Percentiles rank a stretch among this genome's conserved stretches.
Evolutionary conservation across 2,797 vertebrate species (phyloP).

Genomic region (Rhinoraja longicauda): DNA sequence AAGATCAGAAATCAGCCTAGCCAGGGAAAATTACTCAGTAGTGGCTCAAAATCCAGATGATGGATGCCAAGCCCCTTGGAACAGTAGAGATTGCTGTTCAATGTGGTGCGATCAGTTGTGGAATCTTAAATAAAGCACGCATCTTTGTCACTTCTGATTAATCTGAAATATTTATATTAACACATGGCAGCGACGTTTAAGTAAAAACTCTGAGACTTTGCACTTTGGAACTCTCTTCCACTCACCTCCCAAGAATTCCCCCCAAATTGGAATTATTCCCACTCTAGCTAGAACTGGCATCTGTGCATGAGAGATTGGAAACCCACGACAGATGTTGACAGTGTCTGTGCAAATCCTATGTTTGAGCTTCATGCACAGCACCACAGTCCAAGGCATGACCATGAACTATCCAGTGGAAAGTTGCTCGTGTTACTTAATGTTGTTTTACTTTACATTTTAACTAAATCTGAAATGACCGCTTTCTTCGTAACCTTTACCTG

Average conservation of each 20-base stretch:
- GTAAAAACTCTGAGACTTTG: not conserved
- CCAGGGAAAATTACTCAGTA: not conserved
- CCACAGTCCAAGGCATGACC: not conserved
- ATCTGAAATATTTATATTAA: not conserved
- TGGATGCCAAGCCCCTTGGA: not conserved
- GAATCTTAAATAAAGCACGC: too few relatives aligned
- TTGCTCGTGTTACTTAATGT: not conserved
- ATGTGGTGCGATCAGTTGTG: not conserved
- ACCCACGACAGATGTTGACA: not conserved
- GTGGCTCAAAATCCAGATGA: not conserved
- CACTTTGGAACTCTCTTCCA: not conserved
- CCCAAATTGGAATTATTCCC: not conserved
- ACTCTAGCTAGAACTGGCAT: not conserved
- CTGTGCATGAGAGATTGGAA: not conserved
- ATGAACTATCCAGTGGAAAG: too few relatives aligned
- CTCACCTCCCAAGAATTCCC: not conserved
- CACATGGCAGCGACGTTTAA: not conserved
- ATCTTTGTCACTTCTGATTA: not conserved
- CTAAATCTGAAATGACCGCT: not conserved
- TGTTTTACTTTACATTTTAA: not conserved
- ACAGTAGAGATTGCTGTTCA: not conserved
- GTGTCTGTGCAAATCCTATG: not conserved
- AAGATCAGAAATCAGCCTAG: not conserved
- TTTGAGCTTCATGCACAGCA: not conserved
- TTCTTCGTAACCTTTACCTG: too few relatives aligned